Conservation (phyloP, 2,888 invertebrate species). For the Apamea anceps region DNA sequence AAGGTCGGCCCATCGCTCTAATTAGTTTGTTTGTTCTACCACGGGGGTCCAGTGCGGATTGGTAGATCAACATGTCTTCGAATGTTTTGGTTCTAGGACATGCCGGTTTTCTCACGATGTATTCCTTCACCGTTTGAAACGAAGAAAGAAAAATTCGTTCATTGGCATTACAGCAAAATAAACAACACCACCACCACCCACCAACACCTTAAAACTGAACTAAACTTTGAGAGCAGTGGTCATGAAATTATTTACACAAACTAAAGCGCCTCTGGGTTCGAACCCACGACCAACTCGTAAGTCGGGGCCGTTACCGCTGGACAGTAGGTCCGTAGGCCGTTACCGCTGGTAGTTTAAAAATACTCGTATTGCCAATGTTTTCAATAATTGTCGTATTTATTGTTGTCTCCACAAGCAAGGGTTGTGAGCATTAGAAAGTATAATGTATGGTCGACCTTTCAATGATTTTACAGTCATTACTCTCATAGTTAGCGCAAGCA, state of each 20-base stretch:
- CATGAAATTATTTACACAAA: background rate
- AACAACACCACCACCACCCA: no score
- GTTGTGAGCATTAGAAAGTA: background rate
- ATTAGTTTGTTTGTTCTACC: background rate
- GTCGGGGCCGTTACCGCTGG: background rate
- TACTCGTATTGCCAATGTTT: background rate
- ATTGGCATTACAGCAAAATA: no score
- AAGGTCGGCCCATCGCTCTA: background rate
- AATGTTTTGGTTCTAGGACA: background rate
- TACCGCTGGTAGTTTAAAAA: background rate
- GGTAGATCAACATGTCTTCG: background rate
- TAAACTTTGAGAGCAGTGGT: background rate
- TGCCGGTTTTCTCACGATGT: background rate
- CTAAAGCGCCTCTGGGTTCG: background rate
- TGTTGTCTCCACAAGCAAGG: background rate
- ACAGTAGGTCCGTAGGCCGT: no score
- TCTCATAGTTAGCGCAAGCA: background rate
- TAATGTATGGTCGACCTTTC: background rate
- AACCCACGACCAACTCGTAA: background rate
- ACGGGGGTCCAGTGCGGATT: background rate
- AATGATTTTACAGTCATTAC: background rate
- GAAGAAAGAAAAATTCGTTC: no score
- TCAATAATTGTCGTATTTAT: background rate
- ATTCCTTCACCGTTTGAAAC: background rate
- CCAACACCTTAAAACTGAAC: no score